Evolutionary conservation across 2,888 invertebrate species (phyloP), one percentile per base, ranked within the genome.

Genomic region (Saturnia pavonia): DNA sequence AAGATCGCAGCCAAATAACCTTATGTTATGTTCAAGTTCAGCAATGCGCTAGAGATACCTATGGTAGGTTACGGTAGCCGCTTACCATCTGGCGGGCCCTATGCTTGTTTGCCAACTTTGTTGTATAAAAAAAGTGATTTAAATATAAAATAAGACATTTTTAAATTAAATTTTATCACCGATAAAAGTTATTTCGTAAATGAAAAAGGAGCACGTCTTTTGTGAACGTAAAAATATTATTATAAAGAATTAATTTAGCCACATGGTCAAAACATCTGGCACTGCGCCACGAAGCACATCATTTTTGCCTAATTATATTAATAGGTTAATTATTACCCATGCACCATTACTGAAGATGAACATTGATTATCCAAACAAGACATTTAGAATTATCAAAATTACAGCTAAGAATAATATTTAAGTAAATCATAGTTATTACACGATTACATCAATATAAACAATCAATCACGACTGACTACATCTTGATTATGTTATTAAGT

Each of bases 401-500:
- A 43, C 48, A 63, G 57, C 68, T 57, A 70, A 60, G 63, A 27
- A 70, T 67, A 68, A 60, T 74, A 75, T 76, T 76, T 78, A 78
- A 80, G 82, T 84, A 80, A 81, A 83, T 80, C 77, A 78, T 76
- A 40, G 75, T 79, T 76, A 80, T 88, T 88, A 82, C 82, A 80
- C 80, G 86, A 87, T 82, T 83, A 85, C 73, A 74, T 75, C 69
- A 75, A 77, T 73, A 73, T 74, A 79, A 80, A 84, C 85, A 87
- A 88, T 88, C 86, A 84, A 87, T 87, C 88, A 85, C 78, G 77
- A 79, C 78, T 78, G 83, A 80, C 80, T 76, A 85, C 83, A 82
- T 83, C 86, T 87, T 86, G 87, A 89, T 90, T 88, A 87, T 90
- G 83, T 88, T 87, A 89, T 91, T 89, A 90, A 88, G 85, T 87